Base-by-base conservation (phyloP, 2,888 invertebrate species). In the Gasteruption jaculator region DNA sequence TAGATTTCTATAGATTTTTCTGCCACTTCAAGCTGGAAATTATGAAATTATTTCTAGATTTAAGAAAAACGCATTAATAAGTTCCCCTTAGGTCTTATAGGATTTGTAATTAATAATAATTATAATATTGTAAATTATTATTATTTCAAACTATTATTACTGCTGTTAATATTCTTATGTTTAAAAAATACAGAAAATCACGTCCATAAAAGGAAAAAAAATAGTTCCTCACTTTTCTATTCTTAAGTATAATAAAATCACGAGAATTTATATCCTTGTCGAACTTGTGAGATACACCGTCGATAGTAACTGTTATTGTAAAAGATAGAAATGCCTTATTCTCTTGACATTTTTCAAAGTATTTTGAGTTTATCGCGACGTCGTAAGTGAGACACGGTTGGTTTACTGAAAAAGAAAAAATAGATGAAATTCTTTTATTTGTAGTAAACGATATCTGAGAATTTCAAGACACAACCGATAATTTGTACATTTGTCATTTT, bases 271-370 rank as follows among this genome's bases (percentile, higher is more conserved):
- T 69, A 61, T 78, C 75, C 57, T 86, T 76, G 35, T 84, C 79
- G 62, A 87, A 87, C 72, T 93, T 93, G 53, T 85, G 79, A 46
- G 85, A 80, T 2, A 88, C 57, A 0, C 82, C 92, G 64, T 91
- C 89, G 60, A 90, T 80, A 4, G 85, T 81, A 1, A 91, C 80
- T 8, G 85, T 82, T 32, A 91, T 71, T 46, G 92, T 83, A 62
- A 93, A 93, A 48, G 83, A 78, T 64, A 82, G 81, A 56, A 92
- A 91, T 0, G 84, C 69, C 43, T 80, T 74, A 49, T 81, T 83
- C 4, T 75, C 77, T 60, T 82, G 76, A 44, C 90, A 80, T 75
- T 90, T 91, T 20, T 77, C 74, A 59, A 85, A 84, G 60, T 91
- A 93, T 2, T 73, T 72, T 3, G 86, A 79, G 70, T 90, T 86